Evolutionary conservation across 2,888 invertebrate genomes (phyloP), one percentile per base, ranked within the genome.

Genomic region (Drosophila borealis): DNA sequence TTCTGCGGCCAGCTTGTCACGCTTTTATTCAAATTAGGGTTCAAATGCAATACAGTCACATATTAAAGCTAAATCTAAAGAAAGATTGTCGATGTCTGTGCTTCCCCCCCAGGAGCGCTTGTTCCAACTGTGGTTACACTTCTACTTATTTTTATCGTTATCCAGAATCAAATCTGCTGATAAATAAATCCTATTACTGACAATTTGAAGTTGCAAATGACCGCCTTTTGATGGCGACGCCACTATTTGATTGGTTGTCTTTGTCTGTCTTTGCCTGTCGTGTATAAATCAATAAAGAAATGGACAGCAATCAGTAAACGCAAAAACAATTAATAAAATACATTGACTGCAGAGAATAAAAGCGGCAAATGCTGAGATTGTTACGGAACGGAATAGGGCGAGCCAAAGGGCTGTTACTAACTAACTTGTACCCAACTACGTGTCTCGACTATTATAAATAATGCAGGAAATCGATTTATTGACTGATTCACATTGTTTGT

Each of bases 401-500:
- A 13, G 39, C 51, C 49, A 17, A 67, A 45, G 61, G 67, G 36
- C 60, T 34, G 42, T 56, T 56, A 48, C 56, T 65, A 78, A 70
- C 66, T 67, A 81, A 73, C 67, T 68, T 68, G 48, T 64, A 63
- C 53, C 46, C 60, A 42, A 60, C 62, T 73, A 64, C 68, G 70
- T 76, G 72, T 75, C 67, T 63, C 61, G 37, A 65, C 45, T 65
- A 83, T 74, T 77, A 78, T 88, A 80, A 83, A 86, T 88, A 85
- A 88, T 86, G 67, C 66, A 86, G 41, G 64, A 62, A 75, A 88
- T 85, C 87, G 85, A 85, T 85, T 86, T 85, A 85, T 86, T 80
- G 87, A 85, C 86, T 78, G 71, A 70, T 76, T 70, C 73, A 64
- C 66, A 70, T 74, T 70, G 54, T 54, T 66, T 65, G 62, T 69